phyloP scores from a whole-genome alignment of 53 echinoderm and acorn worm species.

The Astropecten irregularis region DNA sequence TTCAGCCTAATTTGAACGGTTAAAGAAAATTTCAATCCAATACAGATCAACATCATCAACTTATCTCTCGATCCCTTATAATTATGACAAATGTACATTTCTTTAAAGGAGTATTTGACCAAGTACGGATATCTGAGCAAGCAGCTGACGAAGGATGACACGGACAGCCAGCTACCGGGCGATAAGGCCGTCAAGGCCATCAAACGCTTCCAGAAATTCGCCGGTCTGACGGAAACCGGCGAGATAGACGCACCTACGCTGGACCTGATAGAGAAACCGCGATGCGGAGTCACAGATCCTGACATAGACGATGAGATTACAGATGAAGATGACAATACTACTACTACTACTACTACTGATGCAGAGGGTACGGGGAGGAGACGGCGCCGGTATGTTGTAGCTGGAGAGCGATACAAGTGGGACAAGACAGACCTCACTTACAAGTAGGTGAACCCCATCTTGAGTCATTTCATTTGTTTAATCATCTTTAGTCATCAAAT shows the following conservation, averaged over 20 bases:
- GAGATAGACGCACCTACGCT: slow-evolving; percentile 61
- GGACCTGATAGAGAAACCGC: slow-evolving; percentile 43
- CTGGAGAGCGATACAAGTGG: slow-evolving; percentile 53
- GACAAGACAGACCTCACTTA: slow-evolving; percentile 65
- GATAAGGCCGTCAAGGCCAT: slow-evolving; percentile 36
- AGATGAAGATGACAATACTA: neutral
- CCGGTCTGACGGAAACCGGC: slow-evolving; percentile 66
- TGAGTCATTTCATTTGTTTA: neutral
- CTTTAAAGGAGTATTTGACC: slow-evolving; percentile 18
- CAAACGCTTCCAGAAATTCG: slow-evolving; percentile 60
- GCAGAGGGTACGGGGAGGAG: neutral
- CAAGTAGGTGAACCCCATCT: slow-evolving; percentile 42
- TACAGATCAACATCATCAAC: no score
- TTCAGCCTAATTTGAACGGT: no score
- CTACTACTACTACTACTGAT: neutral
- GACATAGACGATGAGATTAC: neutral
- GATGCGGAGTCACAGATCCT: slow-evolving; percentile 71
- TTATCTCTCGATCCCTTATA: no score
- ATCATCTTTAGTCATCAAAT: no score
- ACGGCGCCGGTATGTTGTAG: slow-evolving; percentile 64
- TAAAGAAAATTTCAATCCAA: no score
- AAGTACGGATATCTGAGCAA: slow-evolving; percentile 46
- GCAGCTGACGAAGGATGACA: slow-evolving; percentile 1
- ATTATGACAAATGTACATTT: no score
- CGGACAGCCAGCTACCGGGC: neutral